Conservation (phyloP, 2,888 invertebrate species). For the Rhamnusium bicolor region DNA sequence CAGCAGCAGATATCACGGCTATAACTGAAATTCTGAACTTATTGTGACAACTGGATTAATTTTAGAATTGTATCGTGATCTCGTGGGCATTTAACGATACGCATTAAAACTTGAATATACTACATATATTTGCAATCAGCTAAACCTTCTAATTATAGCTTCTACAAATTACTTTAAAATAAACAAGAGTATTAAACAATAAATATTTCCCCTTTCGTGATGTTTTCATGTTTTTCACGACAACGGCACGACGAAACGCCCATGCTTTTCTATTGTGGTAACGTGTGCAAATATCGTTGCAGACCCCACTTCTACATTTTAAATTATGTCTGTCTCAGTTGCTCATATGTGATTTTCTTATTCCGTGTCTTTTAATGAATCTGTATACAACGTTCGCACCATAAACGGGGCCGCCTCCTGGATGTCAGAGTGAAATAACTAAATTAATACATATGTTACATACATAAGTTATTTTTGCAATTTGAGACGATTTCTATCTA, state of each 20-base stretch:
- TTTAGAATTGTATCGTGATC: neutral
- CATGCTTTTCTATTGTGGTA: conserved; percentile 11
- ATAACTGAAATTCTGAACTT: neutral
- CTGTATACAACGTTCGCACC: conserved; percentile 59
- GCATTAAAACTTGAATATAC: neutral
- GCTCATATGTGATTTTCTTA: neutral
- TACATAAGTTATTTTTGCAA: conserved; percentile 9
- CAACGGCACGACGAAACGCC: conserved; percentile 7
- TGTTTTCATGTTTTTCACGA: conserved; percentile 22
- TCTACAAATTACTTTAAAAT: conserved; percentile 17
- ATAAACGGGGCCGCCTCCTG: conserved; percentile 55
- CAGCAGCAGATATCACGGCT: neutral
- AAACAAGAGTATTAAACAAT: conserved; percentile 11
- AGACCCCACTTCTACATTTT: conserved; percentile 13
- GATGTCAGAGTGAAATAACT: conserved; percentile 57
- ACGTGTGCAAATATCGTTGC: conserved; percentile 22
- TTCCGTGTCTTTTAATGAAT: conserved; percentile 49
- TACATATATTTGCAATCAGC: neutral
- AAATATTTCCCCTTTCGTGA: conserved; percentile 19
- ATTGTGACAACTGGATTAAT: neutral
- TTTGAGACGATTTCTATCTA: conserved; percentile 1
- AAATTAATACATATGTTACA: conserved; percentile 51
- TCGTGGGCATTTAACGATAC: neutral
- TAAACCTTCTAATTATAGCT: conserved; percentile 3
- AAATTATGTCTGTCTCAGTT: conserved; percentile 8